A percentile compares a stretch with the other conserved stretches of the same genome.
Evolutionary conservation across 1,140 invertebrate species (phyloP).

Genomic region (Monochamus saltuarius): DNA sequence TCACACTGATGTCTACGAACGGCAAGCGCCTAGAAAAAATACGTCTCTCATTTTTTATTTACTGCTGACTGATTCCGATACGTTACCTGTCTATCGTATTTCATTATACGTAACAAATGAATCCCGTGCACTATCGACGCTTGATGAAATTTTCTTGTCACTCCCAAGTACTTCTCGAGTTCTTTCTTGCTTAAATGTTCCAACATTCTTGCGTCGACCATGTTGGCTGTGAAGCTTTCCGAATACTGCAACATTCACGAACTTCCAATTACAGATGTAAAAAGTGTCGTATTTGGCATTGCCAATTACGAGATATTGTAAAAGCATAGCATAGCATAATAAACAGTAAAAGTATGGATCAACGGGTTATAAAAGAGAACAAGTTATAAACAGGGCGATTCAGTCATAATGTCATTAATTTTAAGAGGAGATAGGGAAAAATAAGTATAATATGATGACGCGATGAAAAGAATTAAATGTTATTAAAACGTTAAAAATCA

Average conservation of each 20-base stretch:
- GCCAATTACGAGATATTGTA: too few species aligned
- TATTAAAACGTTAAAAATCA: too few species aligned
- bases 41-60: neutral
- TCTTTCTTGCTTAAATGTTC: constrained; percentile 92
- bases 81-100: constrained; percentile 86
- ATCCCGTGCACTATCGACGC: constrained; percentile 91
- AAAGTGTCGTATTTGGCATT: too few species aligned
- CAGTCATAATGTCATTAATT: too few species aligned
- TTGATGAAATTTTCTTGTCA: constrained; percentile 90
- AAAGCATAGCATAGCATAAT: too few species aligned
- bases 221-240: constrained; percentile 82
- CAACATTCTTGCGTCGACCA: constrained; percentile 89
- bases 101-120: constrained; percentile 85
- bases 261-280: neutral
- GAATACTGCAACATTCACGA: constrained; percentile 64
- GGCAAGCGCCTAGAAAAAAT: constrained; percentile 70
- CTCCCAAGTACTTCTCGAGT: constrained; percentile 86
- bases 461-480: too few species aligned
- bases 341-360: too few species aligned
- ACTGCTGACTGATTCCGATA: neutral
- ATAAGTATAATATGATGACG: too few species aligned
- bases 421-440: too few species aligned
- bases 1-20: constrained; percentile 86
- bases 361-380: too few species aligned
- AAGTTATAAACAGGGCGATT: too few species aligned